Conservation (phyloP, 2,113 vertebrate genomes). For the Callipepla squamata region DNA sequence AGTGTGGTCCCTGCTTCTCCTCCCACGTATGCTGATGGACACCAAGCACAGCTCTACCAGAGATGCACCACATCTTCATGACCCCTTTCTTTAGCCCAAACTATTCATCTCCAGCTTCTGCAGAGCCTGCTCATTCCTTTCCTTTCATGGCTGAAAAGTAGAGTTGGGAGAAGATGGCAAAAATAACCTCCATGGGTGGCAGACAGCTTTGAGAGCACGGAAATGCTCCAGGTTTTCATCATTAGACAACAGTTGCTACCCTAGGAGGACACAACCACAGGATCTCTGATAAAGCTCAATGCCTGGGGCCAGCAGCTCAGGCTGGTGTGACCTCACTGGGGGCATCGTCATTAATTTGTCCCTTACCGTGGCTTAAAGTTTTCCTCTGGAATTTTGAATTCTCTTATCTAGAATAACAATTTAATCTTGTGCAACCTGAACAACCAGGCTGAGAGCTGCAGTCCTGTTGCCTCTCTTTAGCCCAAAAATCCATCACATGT, state of each 20-base stretch:
- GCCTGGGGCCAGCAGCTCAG: neutral
- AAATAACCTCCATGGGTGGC: neutral
- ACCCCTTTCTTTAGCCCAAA: neutral
- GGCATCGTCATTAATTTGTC: neutral
- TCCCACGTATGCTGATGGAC: rapidly evolving
- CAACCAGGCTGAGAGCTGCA: neutral
- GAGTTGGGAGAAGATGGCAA: neutral
- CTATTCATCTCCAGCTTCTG: neutral
- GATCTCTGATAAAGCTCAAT: neutral
- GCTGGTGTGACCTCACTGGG: neutral
- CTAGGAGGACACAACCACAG: neutral
- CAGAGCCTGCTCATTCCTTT: neutral
- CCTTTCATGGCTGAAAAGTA: neutral
- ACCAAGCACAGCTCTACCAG: neutral
- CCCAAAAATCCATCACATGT: rapidly evolving
- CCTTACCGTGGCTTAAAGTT: neutral
- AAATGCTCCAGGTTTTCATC: neutral
- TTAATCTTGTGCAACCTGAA: neutral
- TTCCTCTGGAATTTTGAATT: neutral
- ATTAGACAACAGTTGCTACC: neutral
- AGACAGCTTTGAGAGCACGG: neutral
- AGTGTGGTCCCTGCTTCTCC: neutral
- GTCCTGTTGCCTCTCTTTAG: neutral
- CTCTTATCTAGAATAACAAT: neutral
- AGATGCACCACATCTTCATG: neutral